Base-by-base conservation (phyloP, 2,888 invertebrate genomes). In the Ormyrus labotus region DNA sequence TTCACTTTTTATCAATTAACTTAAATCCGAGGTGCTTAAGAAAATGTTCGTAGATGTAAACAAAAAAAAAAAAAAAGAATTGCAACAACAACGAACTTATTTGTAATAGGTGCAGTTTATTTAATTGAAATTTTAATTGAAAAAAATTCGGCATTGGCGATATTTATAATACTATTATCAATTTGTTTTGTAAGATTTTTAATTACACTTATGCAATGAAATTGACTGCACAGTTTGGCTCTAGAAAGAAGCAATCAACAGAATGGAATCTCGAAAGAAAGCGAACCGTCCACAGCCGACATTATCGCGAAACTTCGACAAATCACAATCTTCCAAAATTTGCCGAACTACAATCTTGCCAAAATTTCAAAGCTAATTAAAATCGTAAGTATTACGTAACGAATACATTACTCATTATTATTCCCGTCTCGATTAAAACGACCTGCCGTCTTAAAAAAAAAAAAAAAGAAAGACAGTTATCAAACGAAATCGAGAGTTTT, bases 321-420 rank as follows among this genome's bases (percentile, higher is more conserved):
- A 47, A 96, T 97, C 9, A 94, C 96, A 0, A 92, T 96, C 61
- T 92, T 98, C 13, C 93, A 94, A 84, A 94, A 94, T 82, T 77
- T 89, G 4, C 84, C 88, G 0, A 84, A 86, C 6, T 87, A 87
- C 55, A 93, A 95, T 81, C 93, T 98, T 0, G 92, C 93, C 61
- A 95, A 96, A 91, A 95, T 98, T 77, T 95, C 96, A 0, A 96
- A 97, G 88, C 94, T 97, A 73, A 92, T 98, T 64, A 96, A 96
- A 77, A 60, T 68, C 11, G 81, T 78, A 73, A 85, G 67, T 73
- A 69, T 9, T 2, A 48, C 11, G 6, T 47, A 9, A 34, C 34
- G 34, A 34, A 34, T 4, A 34, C 0, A 34, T 34, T 34, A 34
- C 34, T 34, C 2, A 34, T 34, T 34, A 34, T 34, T 34, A 34